These are phyloP conservation scores for Lonchura striata DNA, from an alignment of 2,113 vertebrate species.

Conservation along the genomic window DNA sequence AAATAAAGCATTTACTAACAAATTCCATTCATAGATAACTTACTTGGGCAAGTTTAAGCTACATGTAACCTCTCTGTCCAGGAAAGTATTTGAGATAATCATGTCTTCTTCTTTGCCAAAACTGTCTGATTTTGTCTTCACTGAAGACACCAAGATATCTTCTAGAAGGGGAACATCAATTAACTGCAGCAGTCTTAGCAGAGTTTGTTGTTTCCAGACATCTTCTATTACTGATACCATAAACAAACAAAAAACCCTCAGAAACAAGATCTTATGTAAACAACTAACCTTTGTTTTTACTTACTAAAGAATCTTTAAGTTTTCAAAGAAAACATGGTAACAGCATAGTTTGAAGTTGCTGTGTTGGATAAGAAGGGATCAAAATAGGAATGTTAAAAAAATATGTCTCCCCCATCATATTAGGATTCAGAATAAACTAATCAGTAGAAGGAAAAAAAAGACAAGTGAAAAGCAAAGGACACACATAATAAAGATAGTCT, in stretches of 20 bases:
- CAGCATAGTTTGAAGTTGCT: not conserved
- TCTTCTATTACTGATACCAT: constrained; percentile 74
- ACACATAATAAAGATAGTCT: not conserved
- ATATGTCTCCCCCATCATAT: not conserved
- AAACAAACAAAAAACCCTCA: not conserved
- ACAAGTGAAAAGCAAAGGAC: not conserved
- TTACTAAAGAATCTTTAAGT: not conserved
- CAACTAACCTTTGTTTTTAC: not conserved
- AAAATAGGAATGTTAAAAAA: not conserved
- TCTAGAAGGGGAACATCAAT: constrained; percentile 84
- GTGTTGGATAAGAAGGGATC: not conserved
- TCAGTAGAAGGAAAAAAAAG: not conserved
- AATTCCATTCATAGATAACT: constrained; percentile 35
- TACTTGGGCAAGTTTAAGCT: constrained; percentile 77
- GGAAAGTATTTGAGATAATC: constrained; percentile 83
- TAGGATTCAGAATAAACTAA: not conserved
- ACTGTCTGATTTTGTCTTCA: constrained; percentile 52
- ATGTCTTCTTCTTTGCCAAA: constrained; percentile 75
- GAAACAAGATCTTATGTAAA: not conserved
- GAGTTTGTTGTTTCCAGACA: constrained; percentile 84
- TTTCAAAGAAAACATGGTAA: not conserved
- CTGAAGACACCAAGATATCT: constrained; percentile 76
- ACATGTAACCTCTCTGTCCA: constrained; percentile 79
- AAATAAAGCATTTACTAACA: not conserved
- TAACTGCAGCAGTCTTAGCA: constrained; percentile 82